These are phyloP conservation scores for Eilema depressum DNA, from an alignment of 2,888 invertebrate genomes.

Conservation along the genomic window DNA sequence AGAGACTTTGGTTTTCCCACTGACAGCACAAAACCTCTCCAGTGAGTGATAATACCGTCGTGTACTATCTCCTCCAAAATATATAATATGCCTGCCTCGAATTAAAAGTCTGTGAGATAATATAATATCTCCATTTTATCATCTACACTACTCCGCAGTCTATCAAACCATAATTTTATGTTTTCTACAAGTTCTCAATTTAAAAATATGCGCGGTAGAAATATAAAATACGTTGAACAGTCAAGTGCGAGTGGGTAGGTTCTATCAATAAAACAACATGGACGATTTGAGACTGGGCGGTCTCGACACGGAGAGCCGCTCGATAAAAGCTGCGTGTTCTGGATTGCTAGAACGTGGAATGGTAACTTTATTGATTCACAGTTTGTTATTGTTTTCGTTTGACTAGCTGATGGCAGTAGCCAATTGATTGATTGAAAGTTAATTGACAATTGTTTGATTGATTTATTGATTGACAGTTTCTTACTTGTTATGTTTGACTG, in stretches of 20 bases:
- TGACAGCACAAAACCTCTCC: too few relatives aligned
- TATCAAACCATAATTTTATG: too few relatives aligned
- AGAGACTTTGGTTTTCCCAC: too few relatives aligned
- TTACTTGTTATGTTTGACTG: too few relatives aligned
- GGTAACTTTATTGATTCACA: neutral
- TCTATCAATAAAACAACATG: constrained; percentile 64
- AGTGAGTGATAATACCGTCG: too few relatives aligned
- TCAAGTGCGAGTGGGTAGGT: constrained; percentile 31
- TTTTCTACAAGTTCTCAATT: neutral
- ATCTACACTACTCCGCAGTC: too few relatives aligned
- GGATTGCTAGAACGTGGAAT: constrained; percentile 47
- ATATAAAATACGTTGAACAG: constrained; percentile 25
- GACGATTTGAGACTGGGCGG: constrained; percentile 57
- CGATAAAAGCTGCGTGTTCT: constrained; percentile 50
- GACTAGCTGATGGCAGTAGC: neutral
- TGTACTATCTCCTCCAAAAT: too few relatives aligned
- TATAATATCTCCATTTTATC: too few relatives aligned
- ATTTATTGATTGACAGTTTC: too few relatives aligned
- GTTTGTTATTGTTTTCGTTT: neutral
- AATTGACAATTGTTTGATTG: too few relatives aligned
- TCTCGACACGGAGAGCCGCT: constrained; percentile 52
- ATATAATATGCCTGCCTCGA: neutral
- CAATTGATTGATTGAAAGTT: too few relatives aligned
- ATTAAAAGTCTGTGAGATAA: neutral
- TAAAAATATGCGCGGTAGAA: constrained; percentile 21